Conservation (phyloP, 2,113 vertebrate species). For the Eulacestoma nigropectus region DNA sequence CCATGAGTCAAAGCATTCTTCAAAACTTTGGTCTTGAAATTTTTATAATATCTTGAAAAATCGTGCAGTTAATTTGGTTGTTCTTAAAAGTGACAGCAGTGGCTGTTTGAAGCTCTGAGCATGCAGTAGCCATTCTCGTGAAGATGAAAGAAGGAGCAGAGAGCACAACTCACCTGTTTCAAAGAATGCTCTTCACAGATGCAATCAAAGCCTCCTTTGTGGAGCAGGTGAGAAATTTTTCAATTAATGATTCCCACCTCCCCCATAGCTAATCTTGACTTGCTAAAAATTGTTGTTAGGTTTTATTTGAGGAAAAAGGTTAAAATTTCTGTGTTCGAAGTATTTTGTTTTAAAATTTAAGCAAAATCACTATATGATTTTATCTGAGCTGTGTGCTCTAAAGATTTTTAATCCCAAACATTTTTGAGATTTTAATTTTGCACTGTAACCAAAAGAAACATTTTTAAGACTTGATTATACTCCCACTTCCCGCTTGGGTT, state of each 20-base stretch:
- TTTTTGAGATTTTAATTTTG: background rate
- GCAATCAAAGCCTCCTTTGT: background rate
- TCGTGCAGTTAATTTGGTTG: background rate
- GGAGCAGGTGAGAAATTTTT: background rate
- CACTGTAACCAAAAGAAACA: background rate
- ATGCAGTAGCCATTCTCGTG: background rate
- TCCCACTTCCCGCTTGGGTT: background rate
- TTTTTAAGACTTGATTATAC: background rate
- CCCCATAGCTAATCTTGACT: background rate
- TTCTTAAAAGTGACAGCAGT: background rate
- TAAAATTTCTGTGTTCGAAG: background rate
- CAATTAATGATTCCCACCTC: background rate
- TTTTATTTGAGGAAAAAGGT: background rate
- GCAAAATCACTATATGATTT: background rate
- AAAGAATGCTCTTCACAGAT: background rate
- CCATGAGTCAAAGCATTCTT: background rate
- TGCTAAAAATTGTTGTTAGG: background rate
- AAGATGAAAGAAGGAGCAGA: background rate
- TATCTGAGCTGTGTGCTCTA: background rate
- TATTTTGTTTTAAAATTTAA: background rate
- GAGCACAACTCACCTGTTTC: background rate
- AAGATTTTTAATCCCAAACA: background rate
- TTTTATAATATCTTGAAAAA: background rate
- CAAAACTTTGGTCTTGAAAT: background rate
- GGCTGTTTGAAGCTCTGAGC: background rate